These are phyloP conservation scores for Chelon auratus DNA, from an alignment of 2,797 vertebrate genomes.

Conservation along the genomic window DNA sequence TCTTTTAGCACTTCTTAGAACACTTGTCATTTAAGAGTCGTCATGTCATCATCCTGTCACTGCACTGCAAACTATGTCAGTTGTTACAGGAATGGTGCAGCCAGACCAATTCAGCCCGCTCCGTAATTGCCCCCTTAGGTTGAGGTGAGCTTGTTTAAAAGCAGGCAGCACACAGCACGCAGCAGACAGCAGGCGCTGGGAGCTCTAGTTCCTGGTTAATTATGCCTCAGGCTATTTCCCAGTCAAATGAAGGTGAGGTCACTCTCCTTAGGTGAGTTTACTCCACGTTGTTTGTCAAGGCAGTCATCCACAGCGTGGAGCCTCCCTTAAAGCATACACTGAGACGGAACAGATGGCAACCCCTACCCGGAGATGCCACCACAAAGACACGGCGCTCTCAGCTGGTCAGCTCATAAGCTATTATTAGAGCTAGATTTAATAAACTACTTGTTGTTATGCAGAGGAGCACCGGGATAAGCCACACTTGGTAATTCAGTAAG, in stretches of 20 bases:
- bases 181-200: constrained; percentile 44
- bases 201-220: constrained; percentile 75
- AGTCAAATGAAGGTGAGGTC: constrained; percentile 86
- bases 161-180: constrained; percentile 35
- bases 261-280: constrained; percentile 62
- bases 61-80: constrained; percentile 39
- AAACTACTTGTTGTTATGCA: constrained; percentile 56
- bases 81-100: constrained; percentile 30
- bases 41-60: constrained; percentile 20
- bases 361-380: constrained; percentile 69
- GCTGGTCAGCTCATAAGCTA: constrained; percentile 47
- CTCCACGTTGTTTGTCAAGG: constrained; percentile 74
- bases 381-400: constrained; percentile 65
- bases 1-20: neutral
- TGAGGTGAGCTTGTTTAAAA: constrained; percentile 49
- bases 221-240: constrained; percentile 81
- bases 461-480: constrained; percentile 18
- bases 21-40: neutral
- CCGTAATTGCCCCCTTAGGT: constrained; percentile 47
- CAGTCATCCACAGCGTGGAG: constrained; percentile 68
- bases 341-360: constrained; percentile 81
- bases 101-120: constrained; percentile 24
- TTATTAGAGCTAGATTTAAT: constrained; percentile 60
- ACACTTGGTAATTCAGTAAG: constrained; percentile 6
- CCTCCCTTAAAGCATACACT: constrained; percentile 80